phyloP scores from a whole-genome alignment of 2,797 vertebrate species.

The Xiphophorus birchmanni region DNA sequence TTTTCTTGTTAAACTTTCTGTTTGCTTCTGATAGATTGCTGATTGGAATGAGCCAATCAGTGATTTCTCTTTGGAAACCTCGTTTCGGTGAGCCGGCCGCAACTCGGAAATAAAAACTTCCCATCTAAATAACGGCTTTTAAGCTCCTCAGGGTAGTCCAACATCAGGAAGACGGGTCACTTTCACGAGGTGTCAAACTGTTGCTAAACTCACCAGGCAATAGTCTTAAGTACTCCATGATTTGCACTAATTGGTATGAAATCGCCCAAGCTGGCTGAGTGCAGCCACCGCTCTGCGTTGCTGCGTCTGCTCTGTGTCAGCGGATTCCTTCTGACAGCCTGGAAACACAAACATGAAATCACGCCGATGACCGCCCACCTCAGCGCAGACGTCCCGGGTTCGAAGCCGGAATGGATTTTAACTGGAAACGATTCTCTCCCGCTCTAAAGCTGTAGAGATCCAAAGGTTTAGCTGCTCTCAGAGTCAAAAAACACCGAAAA shows the following conservation, averaged over 20 bases:
- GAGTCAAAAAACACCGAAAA: conserved; percentile 54
- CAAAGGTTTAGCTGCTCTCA: background rate
- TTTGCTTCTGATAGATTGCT: no score
- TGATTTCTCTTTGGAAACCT: no score
- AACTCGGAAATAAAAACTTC: conserved; percentile 58
- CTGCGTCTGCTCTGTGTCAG: conserved; percentile 78
- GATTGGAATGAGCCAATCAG: no score
- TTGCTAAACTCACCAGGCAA: conserved; percentile 78
- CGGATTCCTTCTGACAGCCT: conserved; percentile 81
- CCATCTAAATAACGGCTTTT: conserved; percentile 59
- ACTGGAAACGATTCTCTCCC: conserved; percentile 54
- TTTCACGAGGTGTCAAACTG: conserved; percentile 79
- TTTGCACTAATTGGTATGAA: conserved; percentile 84
- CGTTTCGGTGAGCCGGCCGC: conserved; percentile 23
- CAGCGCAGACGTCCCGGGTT: conserved; percentile 72
- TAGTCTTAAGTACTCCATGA: conserved; percentile 82
- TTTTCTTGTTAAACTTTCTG: no score
- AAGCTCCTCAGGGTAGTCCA: conserved; percentile 37
- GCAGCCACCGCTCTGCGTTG: conserved; percentile 72
- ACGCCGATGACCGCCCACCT: conserved; percentile 69
- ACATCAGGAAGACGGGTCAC: conserved; percentile 69
- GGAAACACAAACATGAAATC: conserved; percentile 73
- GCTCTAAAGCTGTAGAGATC: conserved; percentile 33
- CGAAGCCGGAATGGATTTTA: conserved; percentile 61
- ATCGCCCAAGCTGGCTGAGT: conserved; percentile 78